Percentiles rank a stretch among this genome's conserved stretches.
Conservation (phyloP, 2,888 invertebrate genomes). For the Caenorhabditis macrosperma region DNA sequence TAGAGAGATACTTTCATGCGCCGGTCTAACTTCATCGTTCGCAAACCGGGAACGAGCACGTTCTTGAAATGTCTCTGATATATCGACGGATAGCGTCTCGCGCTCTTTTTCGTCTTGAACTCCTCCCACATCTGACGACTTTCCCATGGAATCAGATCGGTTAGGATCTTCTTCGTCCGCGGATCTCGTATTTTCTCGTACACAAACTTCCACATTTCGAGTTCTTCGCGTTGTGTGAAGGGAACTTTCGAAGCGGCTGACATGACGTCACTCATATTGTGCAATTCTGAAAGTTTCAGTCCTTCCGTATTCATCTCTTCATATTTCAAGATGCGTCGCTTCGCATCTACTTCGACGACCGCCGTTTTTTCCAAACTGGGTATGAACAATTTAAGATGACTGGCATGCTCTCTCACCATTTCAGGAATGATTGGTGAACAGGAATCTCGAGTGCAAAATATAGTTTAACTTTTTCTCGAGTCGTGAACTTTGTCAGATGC, state of each 20-base stretch:
- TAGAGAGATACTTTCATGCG: background rate
- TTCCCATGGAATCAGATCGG: no score
- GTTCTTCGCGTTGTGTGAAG: background rate
- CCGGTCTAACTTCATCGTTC: background rate
- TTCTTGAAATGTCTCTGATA: background rate
- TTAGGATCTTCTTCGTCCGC: no score
- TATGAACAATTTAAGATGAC: no score
- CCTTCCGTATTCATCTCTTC: no score
- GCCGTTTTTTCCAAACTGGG: background rate
- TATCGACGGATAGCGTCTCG: background rate
- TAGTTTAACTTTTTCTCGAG: no score
- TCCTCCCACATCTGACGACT: no score
- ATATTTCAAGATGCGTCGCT: background rate
- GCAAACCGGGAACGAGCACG: background rate
- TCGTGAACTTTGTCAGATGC: no score
- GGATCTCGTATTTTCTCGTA: background rate
- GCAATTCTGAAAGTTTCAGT: no score
- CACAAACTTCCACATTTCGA: background rate
- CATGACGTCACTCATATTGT: no score
- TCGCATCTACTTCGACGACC: background rate
- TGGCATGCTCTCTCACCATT: no score
- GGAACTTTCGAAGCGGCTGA: no score
- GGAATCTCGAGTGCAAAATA: background rate
- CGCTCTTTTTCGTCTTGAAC: no score
- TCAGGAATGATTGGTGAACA: background rate